phyloP scores from a whole-genome alignment of 2,888 invertebrate genomes.

The Hyposoter dolosus region DNA sequence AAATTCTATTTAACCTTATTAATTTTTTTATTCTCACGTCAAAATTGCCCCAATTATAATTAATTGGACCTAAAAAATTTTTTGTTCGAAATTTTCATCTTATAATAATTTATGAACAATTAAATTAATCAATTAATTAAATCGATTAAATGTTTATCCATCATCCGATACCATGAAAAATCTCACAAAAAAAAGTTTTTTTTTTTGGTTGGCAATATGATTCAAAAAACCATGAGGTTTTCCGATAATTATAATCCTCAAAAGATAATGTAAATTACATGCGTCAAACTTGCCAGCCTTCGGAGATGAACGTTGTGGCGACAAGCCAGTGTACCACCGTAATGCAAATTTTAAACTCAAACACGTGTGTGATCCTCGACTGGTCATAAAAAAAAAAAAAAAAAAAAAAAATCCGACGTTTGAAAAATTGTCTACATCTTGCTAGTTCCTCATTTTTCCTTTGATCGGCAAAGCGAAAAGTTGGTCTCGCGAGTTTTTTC shows the following conservation, averaged over 20 bases:
- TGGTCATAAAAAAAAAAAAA: conserved; percentile 4
- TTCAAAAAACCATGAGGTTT: neutral
- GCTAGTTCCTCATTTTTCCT: conserved; percentile 22
- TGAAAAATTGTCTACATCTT: neutral
- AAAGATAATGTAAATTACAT: conserved; percentile 40
- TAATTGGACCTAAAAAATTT: too few relatives aligned
- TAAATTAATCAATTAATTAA: too few relatives aligned
- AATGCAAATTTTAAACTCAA: conserved; percentile 59
- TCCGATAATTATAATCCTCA: conserved; percentile 3
- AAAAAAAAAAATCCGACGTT: conserved; percentile 1
- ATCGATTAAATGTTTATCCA: neutral
- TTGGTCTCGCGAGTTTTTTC: neutral
- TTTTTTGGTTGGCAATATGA: neutral
- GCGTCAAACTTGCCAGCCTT: conserved; percentile 54
- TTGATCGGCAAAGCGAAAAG: neutral
- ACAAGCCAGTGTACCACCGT: conserved; percentile 7
- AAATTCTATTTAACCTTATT: neutral
- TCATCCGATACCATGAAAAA: neutral
- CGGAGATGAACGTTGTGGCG: conserved; percentile 15
- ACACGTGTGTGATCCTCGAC: conserved; percentile 27
- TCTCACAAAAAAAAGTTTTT: neutral
- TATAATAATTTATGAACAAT: neutral
- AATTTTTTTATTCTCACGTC: neutral
- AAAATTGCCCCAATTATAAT: neutral
- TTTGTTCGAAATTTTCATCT: neutral